These are phyloP conservation scores for Cyprinodon diabolis DNA, from an alignment of 2,797 vertebrate genomes.

Conservation along the genomic window DNA sequence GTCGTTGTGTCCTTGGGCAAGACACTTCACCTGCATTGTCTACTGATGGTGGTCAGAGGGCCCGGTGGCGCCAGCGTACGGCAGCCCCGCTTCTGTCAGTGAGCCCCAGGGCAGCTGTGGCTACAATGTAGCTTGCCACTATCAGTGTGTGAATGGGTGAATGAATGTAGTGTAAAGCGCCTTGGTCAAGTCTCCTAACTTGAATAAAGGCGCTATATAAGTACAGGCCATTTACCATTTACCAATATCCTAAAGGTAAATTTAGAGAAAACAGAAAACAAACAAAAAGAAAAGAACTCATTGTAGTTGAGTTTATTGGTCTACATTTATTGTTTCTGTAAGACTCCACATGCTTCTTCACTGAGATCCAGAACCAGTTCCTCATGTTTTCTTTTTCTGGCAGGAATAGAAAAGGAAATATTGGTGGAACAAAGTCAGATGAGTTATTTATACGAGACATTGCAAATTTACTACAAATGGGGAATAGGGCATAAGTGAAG, in stretches of 20 bases:
- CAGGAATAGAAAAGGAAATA: slow-evolving; percentile 45
- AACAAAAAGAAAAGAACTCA: slow-evolving; percentile 43
- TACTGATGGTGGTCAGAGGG: no score
- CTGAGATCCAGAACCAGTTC: slow-evolving; percentile 46
- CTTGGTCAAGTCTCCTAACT: no score
- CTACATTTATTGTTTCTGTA: slow-evolving; percentile 57
- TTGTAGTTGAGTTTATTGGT: slow-evolving; percentile 63
- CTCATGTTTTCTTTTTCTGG: slow-evolving; percentile 63
- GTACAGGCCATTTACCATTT: no score
- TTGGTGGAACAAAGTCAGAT: slow-evolving; percentile 31
- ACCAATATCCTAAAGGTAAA: slow-evolving; percentile 52
- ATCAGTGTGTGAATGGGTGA: no score
- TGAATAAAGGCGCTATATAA: no score
- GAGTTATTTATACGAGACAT: slow-evolving; percentile 25
- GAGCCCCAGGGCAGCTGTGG: no score
- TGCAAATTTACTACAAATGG: slow-evolving; percentile 9
- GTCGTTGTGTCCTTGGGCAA: no score
- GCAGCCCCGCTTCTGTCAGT: no score
- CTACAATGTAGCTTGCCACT: no score
- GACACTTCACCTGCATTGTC: no score
- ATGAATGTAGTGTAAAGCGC: no score
- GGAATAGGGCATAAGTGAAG: slow-evolving; percentile 7
- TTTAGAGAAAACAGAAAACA: slow-evolving; percentile 39
- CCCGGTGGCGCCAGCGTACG: no score
- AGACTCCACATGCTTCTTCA: slow-evolving; percentile 54